Base-by-base conservation (phyloP, 2,113 vertebrate species). In the Laticauda laticaudata region DNA sequence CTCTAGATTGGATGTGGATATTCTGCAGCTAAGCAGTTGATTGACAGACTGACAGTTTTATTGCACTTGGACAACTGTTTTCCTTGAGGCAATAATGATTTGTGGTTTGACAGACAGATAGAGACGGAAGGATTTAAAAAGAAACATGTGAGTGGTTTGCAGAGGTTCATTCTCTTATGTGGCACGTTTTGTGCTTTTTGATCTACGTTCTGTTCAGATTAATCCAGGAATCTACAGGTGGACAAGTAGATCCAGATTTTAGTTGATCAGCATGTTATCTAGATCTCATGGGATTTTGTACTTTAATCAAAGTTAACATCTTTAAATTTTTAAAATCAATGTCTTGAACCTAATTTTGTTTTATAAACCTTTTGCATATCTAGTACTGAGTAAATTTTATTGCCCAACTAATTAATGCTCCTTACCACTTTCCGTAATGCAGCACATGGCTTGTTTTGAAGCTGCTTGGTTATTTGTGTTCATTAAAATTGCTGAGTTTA, bases 401-500 rank as follows among this genome's bases (percentile, higher is more conserved):
- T 92, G 23, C 57, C 12, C 0, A 3, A 7, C 85, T 51, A 93
- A 45, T 90, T 94, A 92, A 88, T 93, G 89, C 69, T 93, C 23
- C 69, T 26, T 39, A 34, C 54, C 3, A 20, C 5, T 69, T 45
- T 87, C 26, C 14, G 21, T 86, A 89, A 90, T 89, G 43, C 88
- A 91, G 88, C 69, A n/a, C 48, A 24, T 29, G 88, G 57, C 26
- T 3, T 91, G 89, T 92, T 96, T 96, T 94, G 55, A 29, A 57
- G 88, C 81, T 93, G 34, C 45, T 88, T 89, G 93, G 59, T 75
- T 97, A 96, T 97, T 97, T 97, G 86, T 96, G 95, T 55, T 81
- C 55, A 91, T 24, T 90, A 8, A 96, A 97, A 97, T 96, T 97
- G 94, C 86, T 96, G 95, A 91, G 61, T 96, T 94, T 86, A 57